Evolutionary conservation across 2,113 vertebrate species (phyloP).

Genomic region (Limnothrissa miodon): DNA sequence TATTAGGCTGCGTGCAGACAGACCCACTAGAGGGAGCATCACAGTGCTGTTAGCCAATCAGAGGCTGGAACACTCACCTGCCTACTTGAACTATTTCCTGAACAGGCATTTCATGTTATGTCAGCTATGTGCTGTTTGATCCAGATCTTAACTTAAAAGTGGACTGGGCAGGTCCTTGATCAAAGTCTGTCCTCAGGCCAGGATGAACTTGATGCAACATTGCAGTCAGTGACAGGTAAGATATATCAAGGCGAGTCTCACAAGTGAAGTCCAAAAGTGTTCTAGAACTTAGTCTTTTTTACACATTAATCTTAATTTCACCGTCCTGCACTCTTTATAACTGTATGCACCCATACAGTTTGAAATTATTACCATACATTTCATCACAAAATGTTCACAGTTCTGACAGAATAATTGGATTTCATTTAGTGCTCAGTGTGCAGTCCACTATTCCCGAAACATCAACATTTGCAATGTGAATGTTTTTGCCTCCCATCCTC

Average conservation of each 20-base stretch:
- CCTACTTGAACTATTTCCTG: neutral
- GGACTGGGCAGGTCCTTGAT: neutral
- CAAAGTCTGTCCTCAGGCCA: slow-evolving; percentile 4
- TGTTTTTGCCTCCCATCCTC: neutral
- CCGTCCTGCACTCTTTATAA: neutral
- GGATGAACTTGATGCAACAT: neutral
- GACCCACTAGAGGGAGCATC: too few species aligned
- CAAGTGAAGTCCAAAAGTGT: neutral
- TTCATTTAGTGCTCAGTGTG: neutral
- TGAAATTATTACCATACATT: too few species aligned
- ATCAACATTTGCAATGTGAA: neutral
- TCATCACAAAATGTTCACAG: neutral
- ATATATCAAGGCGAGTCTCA: neutral
- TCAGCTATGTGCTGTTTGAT: neutral
- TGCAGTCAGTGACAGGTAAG: neutral
- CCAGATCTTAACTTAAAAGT: neutral
- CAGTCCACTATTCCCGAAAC: neutral
- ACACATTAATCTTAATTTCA: neutral
- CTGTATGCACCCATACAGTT: neutral
- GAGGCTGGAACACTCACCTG: neutral
- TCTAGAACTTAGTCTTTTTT: neutral
- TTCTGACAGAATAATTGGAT: neutral
- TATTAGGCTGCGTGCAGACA: too few species aligned
- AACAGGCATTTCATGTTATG: neutral
- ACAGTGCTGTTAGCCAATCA: too few species aligned